Evolutionary conservation across 1,140 invertebrate species (phyloP).

Genomic region (Aleiodes sp.): DNA sequence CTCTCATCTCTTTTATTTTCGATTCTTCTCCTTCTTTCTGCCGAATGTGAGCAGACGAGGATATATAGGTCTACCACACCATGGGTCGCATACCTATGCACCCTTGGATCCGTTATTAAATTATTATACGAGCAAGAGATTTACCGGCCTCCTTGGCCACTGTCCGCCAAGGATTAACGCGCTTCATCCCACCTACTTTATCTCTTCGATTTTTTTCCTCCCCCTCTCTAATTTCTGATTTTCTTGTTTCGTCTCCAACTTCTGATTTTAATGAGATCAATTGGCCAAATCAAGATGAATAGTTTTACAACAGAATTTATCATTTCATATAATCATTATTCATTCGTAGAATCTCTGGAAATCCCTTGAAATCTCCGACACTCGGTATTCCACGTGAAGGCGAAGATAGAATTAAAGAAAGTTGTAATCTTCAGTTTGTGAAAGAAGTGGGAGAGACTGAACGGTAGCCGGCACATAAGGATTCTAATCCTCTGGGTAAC

Average conservation of each 20-base stretch:
- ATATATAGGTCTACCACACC: background rate
- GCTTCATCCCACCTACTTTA: constrained; percentile 19
- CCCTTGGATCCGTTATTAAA: constrained; percentile 55
- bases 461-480: constrained; percentile 15
- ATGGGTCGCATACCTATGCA: constrained; percentile 22
- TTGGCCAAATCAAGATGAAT: too few relatives aligned
- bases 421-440: constrained; percentile 4
- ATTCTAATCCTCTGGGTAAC: constrained; percentile 34
- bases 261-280: constrained; percentile 22
- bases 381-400: constrained; percentile 6
- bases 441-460: background rate
- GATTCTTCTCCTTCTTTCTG: constrained; percentile 2
- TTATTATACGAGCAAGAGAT: constrained; percentile 54
- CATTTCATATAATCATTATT: background rate
- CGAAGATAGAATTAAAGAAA: constrained; percentile 12
- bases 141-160: constrained; percentile 51
- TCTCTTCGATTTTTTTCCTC: constrained; percentile 13
- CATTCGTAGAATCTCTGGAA: background rate
- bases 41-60: constrained; percentile 15
- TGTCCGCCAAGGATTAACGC: constrained; percentile 40
- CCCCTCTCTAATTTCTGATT: too few relatives aligned
- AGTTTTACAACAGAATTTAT: background rate
- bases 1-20: background rate
- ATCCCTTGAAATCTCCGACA: background rate
- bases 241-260: background rate